These are phyloP conservation scores for Proterorhinus semilunaris DNA, from an alignment of 2,113 vertebrate genomes.

Conservation along the genomic window DNA sequence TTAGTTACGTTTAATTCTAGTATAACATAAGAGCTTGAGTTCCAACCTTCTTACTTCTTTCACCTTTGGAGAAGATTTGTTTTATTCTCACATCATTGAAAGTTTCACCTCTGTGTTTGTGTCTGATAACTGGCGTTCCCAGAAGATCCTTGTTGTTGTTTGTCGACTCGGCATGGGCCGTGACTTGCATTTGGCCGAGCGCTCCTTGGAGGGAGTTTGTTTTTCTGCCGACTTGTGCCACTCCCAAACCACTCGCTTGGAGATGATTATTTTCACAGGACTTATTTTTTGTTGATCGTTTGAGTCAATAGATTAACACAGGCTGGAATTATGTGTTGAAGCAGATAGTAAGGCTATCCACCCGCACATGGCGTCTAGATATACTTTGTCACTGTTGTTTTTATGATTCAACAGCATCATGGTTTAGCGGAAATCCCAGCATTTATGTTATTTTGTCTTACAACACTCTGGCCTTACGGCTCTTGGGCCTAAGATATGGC, in stretches of 20 bases:
- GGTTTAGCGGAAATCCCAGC: conserved; percentile 4
- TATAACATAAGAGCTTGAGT: too few relatives aligned
- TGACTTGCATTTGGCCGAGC: conserved; percentile 59
- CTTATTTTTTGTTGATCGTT: conserved; percentile 58
- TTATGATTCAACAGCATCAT: conserved; percentile 24
- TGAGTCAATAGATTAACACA: conserved; percentile 48
- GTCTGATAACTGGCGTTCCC: conserved; percentile 57
- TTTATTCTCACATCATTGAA: conserved; percentile 20
- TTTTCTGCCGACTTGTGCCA: conserved; percentile 61
- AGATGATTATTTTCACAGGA: conserved; percentile 61
- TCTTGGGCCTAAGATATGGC: too few relatives aligned
- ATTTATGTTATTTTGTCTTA: neutral
- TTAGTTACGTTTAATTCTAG: too few relatives aligned
- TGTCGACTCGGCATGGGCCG: conserved; percentile 54
- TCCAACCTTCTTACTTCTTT: too few relatives aligned
- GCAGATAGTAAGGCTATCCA: conserved; percentile 35
- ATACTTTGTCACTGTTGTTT: conserved; percentile 37
- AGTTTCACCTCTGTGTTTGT: conserved; percentile 57
- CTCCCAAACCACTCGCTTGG: conserved; percentile 59
- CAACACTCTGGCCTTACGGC: too few relatives aligned
- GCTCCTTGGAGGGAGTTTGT: conserved; percentile 73
- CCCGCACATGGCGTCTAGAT: conserved; percentile 37
- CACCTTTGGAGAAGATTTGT: conserved; percentile 22
- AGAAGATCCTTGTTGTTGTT: conserved; percentile 69
- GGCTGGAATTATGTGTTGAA: conserved; percentile 49